Base-by-base conservation (phyloP, 1,140 invertebrate genomes). In the Halictus rubicundus region DNA sequence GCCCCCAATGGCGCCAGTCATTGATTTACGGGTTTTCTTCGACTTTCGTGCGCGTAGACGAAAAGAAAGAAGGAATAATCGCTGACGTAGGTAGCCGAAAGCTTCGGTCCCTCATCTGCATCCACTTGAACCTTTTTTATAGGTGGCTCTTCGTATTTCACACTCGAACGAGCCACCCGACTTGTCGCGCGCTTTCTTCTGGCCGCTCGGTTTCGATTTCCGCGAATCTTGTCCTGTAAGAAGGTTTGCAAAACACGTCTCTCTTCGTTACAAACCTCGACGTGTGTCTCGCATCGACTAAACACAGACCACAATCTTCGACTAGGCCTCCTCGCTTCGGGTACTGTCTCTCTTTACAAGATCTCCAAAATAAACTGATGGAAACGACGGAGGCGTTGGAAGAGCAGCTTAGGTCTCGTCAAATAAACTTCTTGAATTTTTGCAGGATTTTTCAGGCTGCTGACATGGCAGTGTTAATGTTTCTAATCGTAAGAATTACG, bases 61-160 rank as follows among this genome's bases (percentile, higher is more conserved):
- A 21, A 57, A 57, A 10, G 39, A 76, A 83, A 27, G 32, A 59
- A 37, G 80, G 68, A 63, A 78, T 68, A 80, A 84, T 80, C 80
- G 79, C 52, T 78, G 80, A 86, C 74, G 80, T 82, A 63, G 79
- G 74, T 85, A 82, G 68, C 71, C 78, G 65, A 80, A 76, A 78
- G 79, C 37, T 37, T 27, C 19, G 32, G 54, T 66, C 39, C 65
- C 80, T 88, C 87, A 88, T 83, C 64, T 89, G 87, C 87, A 88
- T 88, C 65, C 86, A 88, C 88, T 89, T 87, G 84, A 89, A 37
- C 37, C 54, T 76, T 80, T 42, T 84, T 84, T 80, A 78, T 84
- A 69, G 57, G 60, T 52, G 23, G 71, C 81, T 79, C 85, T 81
- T 88, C 78, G 65, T 78, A 77, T 85, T 85, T 86, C 85, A 80